Conservation (phyloP, 1,140 invertebrate genomes). For the Leptinotarsa texana region DNA sequence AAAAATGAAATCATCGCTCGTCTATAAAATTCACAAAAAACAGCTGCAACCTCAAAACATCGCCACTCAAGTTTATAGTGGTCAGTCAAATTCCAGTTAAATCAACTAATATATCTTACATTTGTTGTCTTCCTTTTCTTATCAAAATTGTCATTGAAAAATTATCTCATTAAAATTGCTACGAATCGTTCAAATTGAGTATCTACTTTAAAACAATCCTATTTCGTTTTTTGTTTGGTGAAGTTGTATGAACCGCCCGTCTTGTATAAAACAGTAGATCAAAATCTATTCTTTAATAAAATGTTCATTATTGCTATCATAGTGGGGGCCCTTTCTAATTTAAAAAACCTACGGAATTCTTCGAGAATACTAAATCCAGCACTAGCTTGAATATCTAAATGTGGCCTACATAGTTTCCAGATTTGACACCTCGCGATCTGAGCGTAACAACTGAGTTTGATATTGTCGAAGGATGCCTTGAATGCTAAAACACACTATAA, state of each 20-base stretch:
- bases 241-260: conserved; percentile 36
- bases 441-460: background rate
- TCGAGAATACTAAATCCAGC: background rate
- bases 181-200: conserved; percentile 11
- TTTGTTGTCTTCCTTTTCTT: conserved; percentile 8
- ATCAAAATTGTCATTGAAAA: conserved; percentile 26
- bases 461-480: background rate
- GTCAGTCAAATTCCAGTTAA: background rate
- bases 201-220: conserved; percentile 27
- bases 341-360: background rate
- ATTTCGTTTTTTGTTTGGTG: conserved; percentile 34
- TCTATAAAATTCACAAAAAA: too few species aligned
- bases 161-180: conserved; percentile 20
- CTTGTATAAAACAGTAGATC: conserved; percentile 34
- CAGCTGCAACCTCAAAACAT: too few species aligned
- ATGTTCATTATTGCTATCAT: conserved; percentile 49
- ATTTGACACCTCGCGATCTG: too few species aligned
- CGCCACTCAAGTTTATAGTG: background rate
- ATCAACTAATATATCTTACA: conserved; percentile 26
- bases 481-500: conserved; percentile 26
- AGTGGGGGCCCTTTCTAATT: conserved; percentile 43
- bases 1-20: too few species aligned
- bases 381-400: too few species aligned
- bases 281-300: conserved; percentile 32
- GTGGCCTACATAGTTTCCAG: too few species aligned